Evolutionary conservation across 2,113 vertebrate genomes (phyloP), one percentile per base, ranked within the genome.

Genomic region (Propithecus coquereli): DNA sequence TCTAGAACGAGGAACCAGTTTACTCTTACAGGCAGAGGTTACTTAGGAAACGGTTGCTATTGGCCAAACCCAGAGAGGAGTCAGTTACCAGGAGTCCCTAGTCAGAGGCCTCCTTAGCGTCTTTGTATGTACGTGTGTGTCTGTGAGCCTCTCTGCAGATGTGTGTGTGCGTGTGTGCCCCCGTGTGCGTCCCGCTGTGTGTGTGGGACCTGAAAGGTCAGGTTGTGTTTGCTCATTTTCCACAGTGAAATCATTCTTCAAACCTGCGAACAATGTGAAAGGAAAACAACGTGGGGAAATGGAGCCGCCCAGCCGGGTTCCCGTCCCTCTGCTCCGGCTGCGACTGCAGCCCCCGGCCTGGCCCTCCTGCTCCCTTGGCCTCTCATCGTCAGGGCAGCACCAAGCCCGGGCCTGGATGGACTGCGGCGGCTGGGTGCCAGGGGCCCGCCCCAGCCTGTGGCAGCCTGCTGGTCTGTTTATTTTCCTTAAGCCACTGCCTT

Each of bases 231-330:
- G 95, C 94, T 96, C 93, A 93, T 94, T 97, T 98, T 96, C 97
- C 96, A 97, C 93, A 96, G 93, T 98, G 97, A 98, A 98, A 94
- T 97, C 97, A 98, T 97, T 91, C 91, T 96, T 76, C 80, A 97
- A 98, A 96, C 93, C 96, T 95, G 81, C 68, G 97, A 97, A 97
- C 97, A 97, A 98, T 97, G 83, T 97, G 97, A 87, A 97, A 97
- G 95, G 95, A 97, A 98, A 97, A 97, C 96, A 97, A 92, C 52
- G 17, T 34, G n/a, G 97, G 97, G 97, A 97, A 98, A 87, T 87
- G 95, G 97, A 97, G 43, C 96, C 97, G 66, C 97, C 97, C 97
- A 96, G 80, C 90, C 77, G 74, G 89, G 95, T 97, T 97, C 95
- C 88, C 97, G 81, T 97, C 84, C 71, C 52, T 94, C 37, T 18